These are phyloP conservation scores for Nothobranchius kuhntae DNA, from an alignment of 2,113 vertebrate species.

Conservation along the genomic window DNA sequence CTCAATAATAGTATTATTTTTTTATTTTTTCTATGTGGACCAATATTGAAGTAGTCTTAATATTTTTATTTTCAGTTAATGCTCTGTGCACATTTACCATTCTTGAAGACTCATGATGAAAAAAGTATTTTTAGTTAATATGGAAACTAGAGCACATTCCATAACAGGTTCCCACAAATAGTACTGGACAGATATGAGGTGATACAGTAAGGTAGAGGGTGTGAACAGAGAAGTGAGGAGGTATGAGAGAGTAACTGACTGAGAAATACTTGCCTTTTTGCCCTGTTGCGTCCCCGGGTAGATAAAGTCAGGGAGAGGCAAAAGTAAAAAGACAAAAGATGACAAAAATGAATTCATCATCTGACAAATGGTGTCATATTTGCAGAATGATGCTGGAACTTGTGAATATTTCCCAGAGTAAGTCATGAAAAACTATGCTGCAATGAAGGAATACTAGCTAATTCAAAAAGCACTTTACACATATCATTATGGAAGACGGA, in stretches of 20 bases:
- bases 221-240: conserved; percentile 7
- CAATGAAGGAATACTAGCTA: conserved; percentile 1
- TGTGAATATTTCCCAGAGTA: conserved; percentile 28
- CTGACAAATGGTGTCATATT: conserved; percentile 36
- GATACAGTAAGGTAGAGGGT: conserved; percentile 49
- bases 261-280: conserved; percentile 73
- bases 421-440: conserved; percentile 10
- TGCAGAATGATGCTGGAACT: conserved; percentile 30
- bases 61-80: neutral
- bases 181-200: conserved; percentile 47
- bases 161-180: conserved; percentile 3
- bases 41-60: neutral
- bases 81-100: neutral
- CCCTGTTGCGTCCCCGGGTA: conserved; percentile 65
- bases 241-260: conserved; percentile 34
- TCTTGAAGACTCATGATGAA: neutral
- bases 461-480: neutral
- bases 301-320: conserved; percentile 24
- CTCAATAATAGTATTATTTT: too few species aligned
- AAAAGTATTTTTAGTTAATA: neutral
- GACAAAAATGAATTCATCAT: conserved; percentile 46
- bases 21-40: too few species aligned
- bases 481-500: neutral
- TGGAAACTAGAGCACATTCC: conserved; percentile 7
- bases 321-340: conserved; percentile 46